phyloP scores from a whole-genome alignment of 2,797 vertebrate species.

The Caiman crocodilus region DNA sequence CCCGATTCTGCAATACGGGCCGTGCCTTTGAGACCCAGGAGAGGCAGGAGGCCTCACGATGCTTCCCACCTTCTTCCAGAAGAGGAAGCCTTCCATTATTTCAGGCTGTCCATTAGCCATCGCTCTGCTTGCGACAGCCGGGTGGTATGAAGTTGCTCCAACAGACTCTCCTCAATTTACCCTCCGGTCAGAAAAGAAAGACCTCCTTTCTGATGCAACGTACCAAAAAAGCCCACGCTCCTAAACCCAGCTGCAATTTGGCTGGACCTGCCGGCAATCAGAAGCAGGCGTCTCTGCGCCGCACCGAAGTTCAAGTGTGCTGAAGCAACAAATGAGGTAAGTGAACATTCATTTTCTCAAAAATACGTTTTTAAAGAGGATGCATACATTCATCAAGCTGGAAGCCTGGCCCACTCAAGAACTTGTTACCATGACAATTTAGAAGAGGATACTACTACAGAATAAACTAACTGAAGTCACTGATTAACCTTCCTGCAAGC shows the following conservation, averaged over 20 bases:
- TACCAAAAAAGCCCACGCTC: neutral
- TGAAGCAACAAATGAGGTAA: constrained; percentile 12
- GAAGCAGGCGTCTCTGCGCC: neutral
- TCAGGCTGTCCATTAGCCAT: constrained; percentile 31
- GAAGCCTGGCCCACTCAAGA: constrained; percentile 65
- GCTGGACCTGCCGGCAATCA: neutral
- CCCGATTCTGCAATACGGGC: neutral
- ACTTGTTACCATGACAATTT: constrained; percentile 73
- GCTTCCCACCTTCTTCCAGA: neutral
- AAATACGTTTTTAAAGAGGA: constrained; percentile 13
- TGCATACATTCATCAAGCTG: constrained; percentile 47
- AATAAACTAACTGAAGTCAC: constrained; percentile 69
- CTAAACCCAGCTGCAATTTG: neutral
- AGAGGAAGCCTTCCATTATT: constrained; percentile 22
- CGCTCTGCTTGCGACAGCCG: neutral
- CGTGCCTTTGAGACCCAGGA: neutral
- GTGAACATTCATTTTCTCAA: neutral
- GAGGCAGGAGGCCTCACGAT: neutral
- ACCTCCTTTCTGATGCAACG: neutral
- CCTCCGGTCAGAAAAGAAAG: neutral
- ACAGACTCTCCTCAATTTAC: neutral
- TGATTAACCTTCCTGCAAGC: constrained; percentile 75
- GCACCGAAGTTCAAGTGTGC: rapidly evolving
- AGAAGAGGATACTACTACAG: constrained; percentile 49
- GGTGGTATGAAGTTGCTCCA: neutral